phyloP scores from a whole-genome alignment of 2,888 invertebrate genomes.

The Slavum lentiscoides region DNA sequence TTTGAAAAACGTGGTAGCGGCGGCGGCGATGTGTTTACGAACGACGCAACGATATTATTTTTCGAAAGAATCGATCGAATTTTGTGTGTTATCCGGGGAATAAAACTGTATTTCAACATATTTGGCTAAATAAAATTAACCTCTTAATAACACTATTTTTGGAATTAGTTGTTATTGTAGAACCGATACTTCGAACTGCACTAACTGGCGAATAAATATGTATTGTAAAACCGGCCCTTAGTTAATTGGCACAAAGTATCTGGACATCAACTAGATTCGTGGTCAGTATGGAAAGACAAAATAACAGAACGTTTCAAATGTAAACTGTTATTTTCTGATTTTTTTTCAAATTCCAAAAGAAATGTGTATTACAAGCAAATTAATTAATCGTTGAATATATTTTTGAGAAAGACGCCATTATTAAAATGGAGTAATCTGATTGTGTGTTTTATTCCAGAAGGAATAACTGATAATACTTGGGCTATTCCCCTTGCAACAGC shows the following conservation, averaged over 20 bases:
- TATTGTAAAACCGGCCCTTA: too few species aligned
- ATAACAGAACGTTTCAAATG: constrained; percentile 6
- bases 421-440: constrained; percentile 8
- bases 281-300: neutral
- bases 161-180: neutral
- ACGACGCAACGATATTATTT: too few species aligned
- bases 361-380: neutral
- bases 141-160: neutral
- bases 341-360: neutral
- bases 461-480: constrained; percentile 15
- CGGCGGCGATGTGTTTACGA: neutral
- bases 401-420: constrained; percentile 7
- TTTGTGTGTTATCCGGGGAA: too few species aligned
- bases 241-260: too few species aligned
- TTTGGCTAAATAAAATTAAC: neutral
- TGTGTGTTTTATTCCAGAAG: constrained; percentile 9
- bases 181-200: too few species aligned
- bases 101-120: too few species aligned
- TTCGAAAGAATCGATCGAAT: too few species aligned
- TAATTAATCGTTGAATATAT: constrained; percentile 10
- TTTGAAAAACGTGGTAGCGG: too few species aligned
- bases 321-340: constrained; percentile 2
- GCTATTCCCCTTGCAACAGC: constrained; percentile 11
- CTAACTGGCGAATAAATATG: too few species aligned
- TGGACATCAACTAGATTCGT: neutral